Percentiles rank a stretch among this genome's conserved stretches.
Evolutionary conservation across 2,113 vertebrate species (phyloP).

Genomic region (Myanophis thanlyinensis): DNA sequence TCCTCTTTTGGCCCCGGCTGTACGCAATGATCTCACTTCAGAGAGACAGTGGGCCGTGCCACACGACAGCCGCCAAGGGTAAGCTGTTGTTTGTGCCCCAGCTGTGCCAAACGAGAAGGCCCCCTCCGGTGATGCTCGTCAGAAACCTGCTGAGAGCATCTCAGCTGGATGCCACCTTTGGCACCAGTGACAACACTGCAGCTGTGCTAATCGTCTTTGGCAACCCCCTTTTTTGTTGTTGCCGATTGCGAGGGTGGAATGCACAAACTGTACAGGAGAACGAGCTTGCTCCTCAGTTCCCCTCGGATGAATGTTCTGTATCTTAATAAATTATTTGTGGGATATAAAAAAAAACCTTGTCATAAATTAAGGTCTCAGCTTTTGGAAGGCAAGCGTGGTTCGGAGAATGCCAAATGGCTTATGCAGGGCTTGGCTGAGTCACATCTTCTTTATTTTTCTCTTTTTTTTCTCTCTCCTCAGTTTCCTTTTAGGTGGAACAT

Average conservation of each 20-base stretch:
- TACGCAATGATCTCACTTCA: not conserved
- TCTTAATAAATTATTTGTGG: slow-evolving; percentile 65
- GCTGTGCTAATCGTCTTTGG: slow-evolving; percentile 61
- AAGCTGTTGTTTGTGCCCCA: slow-evolving; percentile 21
- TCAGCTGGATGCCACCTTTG: slow-evolving; percentile 49
- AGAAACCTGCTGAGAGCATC: slow-evolving; percentile 15
- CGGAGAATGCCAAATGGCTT: slow-evolving; percentile 57
- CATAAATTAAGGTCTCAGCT: slow-evolving; percentile 44
- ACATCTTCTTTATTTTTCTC: slow-evolving; percentile 10
- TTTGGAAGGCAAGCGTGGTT: slow-evolving; percentile 36
- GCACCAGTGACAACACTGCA: slow-evolving; percentile 44
- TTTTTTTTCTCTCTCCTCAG: not conserved
- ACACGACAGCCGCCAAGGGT: not conserved
- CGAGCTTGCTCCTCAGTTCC: slow-evolving; percentile 57
- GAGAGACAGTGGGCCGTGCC: not conserved
- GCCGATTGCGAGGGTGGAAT: slow-evolving; percentile 43
- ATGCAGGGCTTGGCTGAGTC: slow-evolving; percentile 52
- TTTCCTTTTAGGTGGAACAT: not conserved
- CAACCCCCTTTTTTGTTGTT: slow-evolving; percentile 49
- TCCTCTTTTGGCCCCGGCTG: not conserved
- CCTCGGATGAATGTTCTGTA: slow-evolving; percentile 49
- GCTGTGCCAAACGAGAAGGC: slow-evolving; percentile 16
- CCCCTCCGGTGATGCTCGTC: not conserved
- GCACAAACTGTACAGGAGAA: slow-evolving; percentile 52
- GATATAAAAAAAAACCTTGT: slow-evolving; percentile 41